Evolutionary conservation across 2,888 invertebrate species (phyloP).

Genomic region (Philhelius pedissequus): DNA sequence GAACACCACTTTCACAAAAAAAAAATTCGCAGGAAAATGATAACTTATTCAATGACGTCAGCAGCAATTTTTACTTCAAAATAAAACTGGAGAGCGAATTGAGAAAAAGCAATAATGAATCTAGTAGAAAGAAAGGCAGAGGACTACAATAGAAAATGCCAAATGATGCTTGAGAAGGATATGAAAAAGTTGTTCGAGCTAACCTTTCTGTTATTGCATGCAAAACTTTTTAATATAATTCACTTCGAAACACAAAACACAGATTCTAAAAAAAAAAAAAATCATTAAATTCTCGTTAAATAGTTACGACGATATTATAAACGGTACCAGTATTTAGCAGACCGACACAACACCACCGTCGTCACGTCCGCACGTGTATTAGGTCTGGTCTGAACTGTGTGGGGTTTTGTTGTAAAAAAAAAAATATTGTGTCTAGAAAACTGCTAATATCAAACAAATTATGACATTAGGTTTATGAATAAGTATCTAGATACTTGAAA

Average conservation of each 20-base stretch:
- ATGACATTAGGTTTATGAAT: conserved; percentile 21
- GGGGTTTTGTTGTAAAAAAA: conserved; percentile 12
- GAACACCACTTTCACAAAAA: conserved; percentile 13
- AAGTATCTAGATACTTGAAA: conserved; percentile 48
- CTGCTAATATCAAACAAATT: conserved; percentile 18
- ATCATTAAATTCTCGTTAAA: conserved; percentile 1
- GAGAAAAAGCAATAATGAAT: neutral
- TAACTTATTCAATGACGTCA: conserved; percentile 10
- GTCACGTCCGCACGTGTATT: conserved; percentile 58
- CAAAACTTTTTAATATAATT: conserved; percentile 16
- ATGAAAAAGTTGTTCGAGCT: conserved; percentile 7
- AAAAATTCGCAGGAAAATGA: neutral
- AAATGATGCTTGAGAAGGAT: neutral
- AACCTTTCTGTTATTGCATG: conserved; percentile 9
- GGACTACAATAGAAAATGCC: neutral
- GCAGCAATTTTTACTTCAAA: neutral
- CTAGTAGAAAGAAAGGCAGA: neutral
- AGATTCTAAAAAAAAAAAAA: neutral
- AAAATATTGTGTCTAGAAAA: conserved; percentile 35
- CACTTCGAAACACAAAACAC: neutral
- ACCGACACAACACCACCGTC: neutral
- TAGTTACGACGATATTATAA: conserved; percentile 3
- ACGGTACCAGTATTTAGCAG: neutral
- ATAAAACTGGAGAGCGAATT: neutral
- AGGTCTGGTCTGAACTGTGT: conserved; percentile 52